Evolutionary conservation across 2,888 invertebrate species (phyloP).

Genomic region (Bibio marci): DNA sequence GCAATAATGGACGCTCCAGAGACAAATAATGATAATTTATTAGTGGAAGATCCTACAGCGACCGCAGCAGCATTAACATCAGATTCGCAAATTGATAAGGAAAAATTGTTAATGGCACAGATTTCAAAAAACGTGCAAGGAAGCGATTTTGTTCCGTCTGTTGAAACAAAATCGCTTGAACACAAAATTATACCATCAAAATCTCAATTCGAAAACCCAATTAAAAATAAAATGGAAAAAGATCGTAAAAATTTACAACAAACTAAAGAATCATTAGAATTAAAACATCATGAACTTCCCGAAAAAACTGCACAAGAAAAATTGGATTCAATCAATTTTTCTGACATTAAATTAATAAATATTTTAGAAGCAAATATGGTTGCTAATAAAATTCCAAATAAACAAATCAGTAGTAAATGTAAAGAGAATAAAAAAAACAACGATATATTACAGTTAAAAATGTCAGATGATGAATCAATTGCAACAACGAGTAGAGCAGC

Average conservation of each 20-base stretch:
- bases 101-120: no score
- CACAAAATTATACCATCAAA: not conserved
- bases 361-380: slow-evolving; percentile 6
- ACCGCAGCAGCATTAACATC: not conserved
- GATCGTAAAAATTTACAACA: slow-evolving; percentile 3
- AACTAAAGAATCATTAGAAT: slow-evolving; percentile 1
- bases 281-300: slow-evolving; percentile 3
- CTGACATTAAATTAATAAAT: slow-evolving; percentile 4
- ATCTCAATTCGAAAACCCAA: not conserved
- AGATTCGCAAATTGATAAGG: no score
- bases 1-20: no score
- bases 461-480: not conserved
- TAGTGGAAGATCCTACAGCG: not conserved
- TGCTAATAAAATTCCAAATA: slow-evolving; percentile 2
- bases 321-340: slow-evolving; percentile 3
- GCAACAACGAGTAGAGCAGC: not conserved
- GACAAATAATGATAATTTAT: no score
- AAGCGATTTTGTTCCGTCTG: slow-evolving; percentile 10
- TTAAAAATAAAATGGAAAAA: not conserved
- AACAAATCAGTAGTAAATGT: not conserved
- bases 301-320: slow-evolving; percentile 6
- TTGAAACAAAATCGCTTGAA: slow-evolving; percentile 4
- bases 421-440: not conserved
- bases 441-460: not conserved
- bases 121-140: slow-evolving; percentile 9